These are phyloP conservation scores for Drosophila novamexicana DNA, from an alignment of 1,140 invertebrate genomes.

Conservation along the genomic window DNA sequence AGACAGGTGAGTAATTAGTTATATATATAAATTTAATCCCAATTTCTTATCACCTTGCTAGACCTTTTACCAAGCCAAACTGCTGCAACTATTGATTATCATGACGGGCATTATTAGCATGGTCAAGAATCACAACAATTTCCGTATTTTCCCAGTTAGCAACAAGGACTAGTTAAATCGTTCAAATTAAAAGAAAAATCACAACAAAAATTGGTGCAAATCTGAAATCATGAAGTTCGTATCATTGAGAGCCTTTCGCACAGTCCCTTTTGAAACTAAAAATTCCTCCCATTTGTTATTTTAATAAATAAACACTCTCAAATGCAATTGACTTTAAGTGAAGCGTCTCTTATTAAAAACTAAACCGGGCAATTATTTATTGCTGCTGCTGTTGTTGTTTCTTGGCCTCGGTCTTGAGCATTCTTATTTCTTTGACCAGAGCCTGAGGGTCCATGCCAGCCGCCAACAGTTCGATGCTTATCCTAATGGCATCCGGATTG, in stretches of 20 bases:
- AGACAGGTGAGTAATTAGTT: constrained; percentile 44
- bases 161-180: background rate
- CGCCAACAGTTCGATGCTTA: constrained; percentile 24
- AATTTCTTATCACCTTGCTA: constrained; percentile 9
- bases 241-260: no score
- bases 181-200: background rate
- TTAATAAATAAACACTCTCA: background rate
- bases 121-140: constrained; percentile 35
- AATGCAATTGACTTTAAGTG: background rate
- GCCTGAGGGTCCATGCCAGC: constrained; percentile 6
- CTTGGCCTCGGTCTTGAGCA: background rate
- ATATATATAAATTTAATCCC: background rate
- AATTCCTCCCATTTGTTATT: no score
- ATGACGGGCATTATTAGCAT: constrained; percentile 53
- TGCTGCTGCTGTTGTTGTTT: background rate
- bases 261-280: background rate
- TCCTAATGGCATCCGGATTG: constrained; percentile 23
- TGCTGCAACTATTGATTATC: constrained; percentile 68
- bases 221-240: no score
- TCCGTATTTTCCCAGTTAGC: background rate
- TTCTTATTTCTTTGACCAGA: constrained; percentile 24
- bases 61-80: constrained; percentile 75
- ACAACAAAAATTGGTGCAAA: background rate
- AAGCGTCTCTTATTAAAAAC: background rate
- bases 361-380: no score